Evolutionary conservation across 2,888 invertebrate species (phyloP).

Genomic region (Lypha dubia): DNA sequence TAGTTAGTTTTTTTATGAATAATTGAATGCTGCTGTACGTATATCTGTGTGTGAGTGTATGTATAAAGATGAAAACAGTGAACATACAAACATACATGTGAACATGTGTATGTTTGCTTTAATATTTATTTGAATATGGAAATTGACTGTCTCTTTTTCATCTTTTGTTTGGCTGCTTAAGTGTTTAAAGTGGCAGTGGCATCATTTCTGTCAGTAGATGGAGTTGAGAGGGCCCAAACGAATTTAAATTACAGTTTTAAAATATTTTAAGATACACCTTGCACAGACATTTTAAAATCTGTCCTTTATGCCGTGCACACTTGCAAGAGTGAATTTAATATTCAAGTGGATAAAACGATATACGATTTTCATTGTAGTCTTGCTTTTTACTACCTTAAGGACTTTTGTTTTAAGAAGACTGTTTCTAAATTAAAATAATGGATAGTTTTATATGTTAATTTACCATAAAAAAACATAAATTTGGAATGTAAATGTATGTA

Average conservation of each 20-base stretch:
- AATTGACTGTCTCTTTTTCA: constrained; percentile 57
- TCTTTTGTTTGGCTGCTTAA: constrained; percentile 38
- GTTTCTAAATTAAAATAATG: constrained; percentile 37
- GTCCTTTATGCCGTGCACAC: constrained; percentile 23
- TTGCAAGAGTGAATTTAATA: constrained; percentile 1
- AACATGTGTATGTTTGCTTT: background rate
- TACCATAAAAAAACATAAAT: background rate
- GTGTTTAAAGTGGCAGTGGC: constrained; percentile 24
- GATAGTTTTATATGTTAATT: constrained; percentile 60
- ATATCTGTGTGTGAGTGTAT: background rate
- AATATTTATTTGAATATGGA: constrained; percentile 63
- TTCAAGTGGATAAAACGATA: constrained; percentile 20
- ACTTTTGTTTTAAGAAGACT: constrained; percentile 40
- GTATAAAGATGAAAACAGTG: background rate
- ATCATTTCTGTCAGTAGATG: background rate
- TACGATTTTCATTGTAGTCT: constrained; percentile 30
- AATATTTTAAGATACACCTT: constrained; percentile 71
- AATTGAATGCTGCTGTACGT: background rate
- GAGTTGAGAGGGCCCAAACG: constrained; percentile 34
- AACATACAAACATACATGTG: background rate
- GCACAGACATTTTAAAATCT: constrained; percentile 6
- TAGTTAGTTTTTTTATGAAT: constrained; percentile 42
- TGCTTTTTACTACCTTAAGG: constrained; percentile 35
- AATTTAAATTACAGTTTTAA: constrained; percentile 74
- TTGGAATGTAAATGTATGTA: background rate